Percentiles rank a stretch among this genome's conserved stretches.
These are phyloP conservation scores for Eudyptes chrysolophus DNA, from an alignment of 2,113 vertebrate genomes.

Conservation along the genomic window DNA sequence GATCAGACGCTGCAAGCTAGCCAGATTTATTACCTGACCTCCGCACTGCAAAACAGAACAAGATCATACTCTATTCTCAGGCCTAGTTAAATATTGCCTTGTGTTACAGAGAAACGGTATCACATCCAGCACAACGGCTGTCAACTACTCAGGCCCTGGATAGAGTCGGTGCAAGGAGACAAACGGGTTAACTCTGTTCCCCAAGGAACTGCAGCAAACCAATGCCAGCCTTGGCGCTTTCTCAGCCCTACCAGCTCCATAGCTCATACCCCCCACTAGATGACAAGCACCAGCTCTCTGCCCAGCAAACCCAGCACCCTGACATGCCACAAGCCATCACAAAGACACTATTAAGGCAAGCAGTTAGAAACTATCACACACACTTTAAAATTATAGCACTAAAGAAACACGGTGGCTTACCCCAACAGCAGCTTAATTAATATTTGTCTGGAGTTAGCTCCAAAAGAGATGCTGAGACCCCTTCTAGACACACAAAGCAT, in stretches of 20 bases:
- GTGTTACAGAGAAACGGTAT: neutral
- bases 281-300: neutral
- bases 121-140: fast-evolving
- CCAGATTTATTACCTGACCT: neutral
- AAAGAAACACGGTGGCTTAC: fast-evolving
- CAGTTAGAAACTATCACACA: neutral
- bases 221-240: neutral
- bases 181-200: too few relatives aligned
- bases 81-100: neutral
- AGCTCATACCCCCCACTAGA: neutral
- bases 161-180: neutral
- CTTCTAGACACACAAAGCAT: neutral
- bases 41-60: fast-evolving
- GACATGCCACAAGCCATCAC: neutral
- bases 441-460: neutral
- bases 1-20: neutral
- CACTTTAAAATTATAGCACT: fast-evolving
- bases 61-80: neutral
- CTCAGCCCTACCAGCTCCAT: neutral
- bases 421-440: neutral
- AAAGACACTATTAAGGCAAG: neutral
- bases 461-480: neutral
- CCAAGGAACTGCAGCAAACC: neutral
- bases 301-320: neutral
- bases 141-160: neutral